These are phyloP conservation scores for Campoplex capitator DNA, from an alignment of 2,888 invertebrate genomes.

Conservation along the genomic window DNA sequence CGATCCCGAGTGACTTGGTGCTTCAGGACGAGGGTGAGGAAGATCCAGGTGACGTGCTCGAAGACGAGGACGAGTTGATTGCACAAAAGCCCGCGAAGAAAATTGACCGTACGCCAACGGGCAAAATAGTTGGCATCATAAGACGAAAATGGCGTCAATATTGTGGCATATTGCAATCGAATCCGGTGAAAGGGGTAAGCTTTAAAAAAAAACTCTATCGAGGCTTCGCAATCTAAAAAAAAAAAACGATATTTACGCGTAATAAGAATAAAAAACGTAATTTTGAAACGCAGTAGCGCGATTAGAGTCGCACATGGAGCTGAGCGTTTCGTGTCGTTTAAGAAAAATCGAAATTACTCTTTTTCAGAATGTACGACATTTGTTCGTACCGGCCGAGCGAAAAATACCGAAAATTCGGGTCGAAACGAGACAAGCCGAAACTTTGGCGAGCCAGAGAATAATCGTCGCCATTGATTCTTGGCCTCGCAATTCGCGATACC, in stretches of 20 bases:
- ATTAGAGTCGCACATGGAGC: slow-evolving; percentile 27
- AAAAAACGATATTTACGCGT: slow-evolving; percentile 7
- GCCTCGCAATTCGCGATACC: slow-evolving; percentile 97
- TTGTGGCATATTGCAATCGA: slow-evolving; percentile 96
- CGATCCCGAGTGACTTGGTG: slow-evolving; percentile 94
- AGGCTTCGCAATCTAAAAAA: not conserved
- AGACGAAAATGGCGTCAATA: slow-evolving; percentile 98
- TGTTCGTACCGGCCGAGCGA: slow-evolving; percentile 97
- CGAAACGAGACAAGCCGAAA: slow-evolving; percentile 96
- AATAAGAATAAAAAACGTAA: slow-evolving; percentile 8
- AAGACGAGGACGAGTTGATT: slow-evolving; percentile 86
- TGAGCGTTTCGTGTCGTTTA: slow-evolving; percentile 39
- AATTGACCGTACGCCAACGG: slow-evolving; percentile 87
- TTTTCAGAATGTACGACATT: slow-evolving; percentile 87
- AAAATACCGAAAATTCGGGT: slow-evolving; percentile 97
- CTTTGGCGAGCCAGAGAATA: slow-evolving; percentile 93
- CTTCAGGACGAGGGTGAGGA: slow-evolving; percentile 90
- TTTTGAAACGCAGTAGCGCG: slow-evolving; percentile 30
- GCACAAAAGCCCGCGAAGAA: slow-evolving; percentile 75
- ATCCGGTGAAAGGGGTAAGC: slow-evolving; percentile 88
- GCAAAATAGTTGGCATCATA: slow-evolving; percentile 96
- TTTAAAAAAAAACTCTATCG: slow-evolving; percentile 32
- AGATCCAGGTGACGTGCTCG: slow-evolving; percentile 89
- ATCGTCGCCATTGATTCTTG: slow-evolving; percentile 98
- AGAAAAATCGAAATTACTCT: slow-evolving; percentile 60